These are phyloP conservation scores for Holotrichia oblita DNA, from an alignment of 1,140 invertebrate species.

Conservation along the genomic window DNA sequence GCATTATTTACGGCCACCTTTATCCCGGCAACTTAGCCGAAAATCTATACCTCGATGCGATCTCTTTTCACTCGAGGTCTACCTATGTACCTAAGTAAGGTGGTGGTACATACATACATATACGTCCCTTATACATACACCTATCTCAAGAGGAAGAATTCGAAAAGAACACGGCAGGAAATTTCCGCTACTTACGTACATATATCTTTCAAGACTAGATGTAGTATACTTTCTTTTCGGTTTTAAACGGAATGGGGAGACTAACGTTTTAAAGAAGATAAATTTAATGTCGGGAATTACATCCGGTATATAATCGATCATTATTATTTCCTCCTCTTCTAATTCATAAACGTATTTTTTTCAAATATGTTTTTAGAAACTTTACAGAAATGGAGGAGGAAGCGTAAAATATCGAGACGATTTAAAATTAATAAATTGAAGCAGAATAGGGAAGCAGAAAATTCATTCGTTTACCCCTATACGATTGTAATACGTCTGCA, in stretches of 20 bases:
- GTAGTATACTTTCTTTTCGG: not conserved
- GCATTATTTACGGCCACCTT: conserved; percentile 48
- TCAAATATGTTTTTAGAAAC: too few species aligned
- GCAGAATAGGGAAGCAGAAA: too few species aligned
- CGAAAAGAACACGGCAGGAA: not conserved
- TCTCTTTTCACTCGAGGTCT: not conserved
- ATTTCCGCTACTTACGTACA: not conserved
- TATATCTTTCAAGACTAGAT: not conserved
- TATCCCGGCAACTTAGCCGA: conserved; percentile 44
- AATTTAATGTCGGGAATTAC: too few species aligned
- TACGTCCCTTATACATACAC: not conserved
- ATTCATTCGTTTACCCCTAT: too few species aligned
- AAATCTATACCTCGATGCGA: conserved; percentile 40
- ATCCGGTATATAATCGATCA: too few species aligned
- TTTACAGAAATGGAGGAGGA: too few species aligned
- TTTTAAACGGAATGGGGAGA: not conserved
- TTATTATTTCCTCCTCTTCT: too few species aligned
- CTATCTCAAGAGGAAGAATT: not conserved
- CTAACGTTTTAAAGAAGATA: too few species aligned
- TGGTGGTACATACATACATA: not conserved
- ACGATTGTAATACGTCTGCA: not conserved
- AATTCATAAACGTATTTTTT: too few species aligned
- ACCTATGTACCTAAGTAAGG: not conserved
- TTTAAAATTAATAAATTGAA: too few species aligned
- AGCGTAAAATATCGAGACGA: too few species aligned